Evolutionary conservation across 2,888 invertebrate genomes (phyloP), one percentile per base, ranked within the genome.

Genomic region (Apodemia hepburni): DNA sequence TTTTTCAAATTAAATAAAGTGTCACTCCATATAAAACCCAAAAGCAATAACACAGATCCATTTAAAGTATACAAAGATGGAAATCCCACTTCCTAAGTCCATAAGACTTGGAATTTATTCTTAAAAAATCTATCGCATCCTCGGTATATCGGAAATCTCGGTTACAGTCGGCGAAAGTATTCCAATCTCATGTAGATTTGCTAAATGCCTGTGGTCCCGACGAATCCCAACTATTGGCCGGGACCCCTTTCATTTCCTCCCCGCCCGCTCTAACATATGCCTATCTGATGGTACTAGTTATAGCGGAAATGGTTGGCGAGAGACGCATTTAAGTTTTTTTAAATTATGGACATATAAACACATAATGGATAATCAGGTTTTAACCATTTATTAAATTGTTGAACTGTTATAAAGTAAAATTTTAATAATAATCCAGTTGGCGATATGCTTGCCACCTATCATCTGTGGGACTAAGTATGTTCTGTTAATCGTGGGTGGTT

Each of bases 211-310:
- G 66, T 65, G 73, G 66, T 69, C 66, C 74, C 71, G 69, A 69
- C 73, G 70, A 73, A 72, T 71, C 71, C 65, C 72, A 70, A 71
- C 73, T 75, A 75, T 75, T 71, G 77, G 76, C 71, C 80, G 75
- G 71, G 73, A 73, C 75, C 75, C 75, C 74, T 77, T 77, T 75
- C 75, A 87, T 87, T 88, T 87, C 87, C 87, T 82, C 70, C 73
- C 75, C 76, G 79, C 72, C 77, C 79, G 75, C 77, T 79, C 81
- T 86, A 84, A 87, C 82, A 85, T 84, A 84, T 84, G 79, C 78
- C 70, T 73, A 61, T 63, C 65, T 75, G 73, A 59, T 18, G 77
- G 80, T 2, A 42, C 49, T 4, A 75, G 60, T 77, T 60, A 0
- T 0, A 75, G 82, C 79, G 80, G 69, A 27, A 22, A 29, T 47